phyloP scores from a whole-genome alignment of 2,797 vertebrate genomes.

The Nothura maculosa region DNA sequence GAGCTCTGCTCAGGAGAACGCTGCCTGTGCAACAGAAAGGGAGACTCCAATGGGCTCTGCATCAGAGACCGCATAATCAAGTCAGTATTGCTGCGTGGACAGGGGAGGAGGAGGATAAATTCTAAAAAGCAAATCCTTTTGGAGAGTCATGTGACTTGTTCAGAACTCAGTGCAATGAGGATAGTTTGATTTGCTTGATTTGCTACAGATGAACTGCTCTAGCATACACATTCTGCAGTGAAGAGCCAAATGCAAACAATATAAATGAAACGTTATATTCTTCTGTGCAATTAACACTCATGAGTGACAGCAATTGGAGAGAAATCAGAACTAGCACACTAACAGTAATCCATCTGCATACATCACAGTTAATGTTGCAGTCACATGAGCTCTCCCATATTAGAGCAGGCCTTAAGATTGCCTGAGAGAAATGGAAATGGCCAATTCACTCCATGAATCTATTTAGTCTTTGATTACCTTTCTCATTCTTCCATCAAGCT shows the following conservation, averaged over 20 bases:
- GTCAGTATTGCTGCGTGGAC: not conserved
- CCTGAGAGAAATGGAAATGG: not conserved
- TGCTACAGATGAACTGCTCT: not conserved
- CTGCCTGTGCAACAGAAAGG: not conserved
- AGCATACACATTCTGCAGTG: not conserved
- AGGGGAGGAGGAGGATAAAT: not conserved
- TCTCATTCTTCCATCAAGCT: not conserved
- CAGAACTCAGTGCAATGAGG: not conserved
- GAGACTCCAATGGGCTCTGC: not conserved
- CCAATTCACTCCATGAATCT: constrained; percentile 1
- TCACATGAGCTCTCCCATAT: not conserved
- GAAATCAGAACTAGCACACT: not conserved
- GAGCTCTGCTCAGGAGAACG: not conserved
- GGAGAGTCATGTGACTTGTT: not conserved
- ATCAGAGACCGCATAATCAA: not conserved
- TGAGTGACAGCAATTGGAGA: not conserved
- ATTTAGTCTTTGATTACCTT: constrained; percentile 13
- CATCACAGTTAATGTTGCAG: not conserved
- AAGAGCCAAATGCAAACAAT: not conserved
- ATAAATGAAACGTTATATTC: not conserved
- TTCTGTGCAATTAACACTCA: not conserved
- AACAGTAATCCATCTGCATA: not conserved
- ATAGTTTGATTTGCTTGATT: not conserved
- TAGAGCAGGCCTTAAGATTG: not conserved
- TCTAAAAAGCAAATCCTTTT: not conserved